A percentile compares a stretch with the other conserved stretches of the same genome.
These are phyloP conservation scores for Dynastes tityus DNA, from an alignment of 2,888 invertebrate species.

Conservation along the genomic window DNA sequence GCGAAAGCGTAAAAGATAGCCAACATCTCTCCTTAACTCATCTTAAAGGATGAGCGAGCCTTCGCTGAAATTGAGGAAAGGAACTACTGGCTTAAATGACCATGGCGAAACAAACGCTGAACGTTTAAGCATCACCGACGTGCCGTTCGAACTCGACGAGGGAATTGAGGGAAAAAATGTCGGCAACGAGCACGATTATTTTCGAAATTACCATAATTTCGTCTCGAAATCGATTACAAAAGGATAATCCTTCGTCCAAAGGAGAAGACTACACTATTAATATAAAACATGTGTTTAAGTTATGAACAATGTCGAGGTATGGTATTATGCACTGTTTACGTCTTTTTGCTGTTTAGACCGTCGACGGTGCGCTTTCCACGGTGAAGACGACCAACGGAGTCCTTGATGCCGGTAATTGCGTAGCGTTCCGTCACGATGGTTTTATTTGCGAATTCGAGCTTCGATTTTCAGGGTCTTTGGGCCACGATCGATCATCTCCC, in stretches of 20 bases:
- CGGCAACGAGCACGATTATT: conserved; percentile 66
- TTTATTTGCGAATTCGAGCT: conserved; percentile 51
- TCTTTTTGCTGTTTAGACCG: conserved; percentile 58
- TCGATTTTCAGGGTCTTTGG: conserved; percentile 30
- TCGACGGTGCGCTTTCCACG: conserved; percentile 52
- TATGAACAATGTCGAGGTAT: conserved; percentile 62
- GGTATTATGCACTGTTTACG: conserved; percentile 63
- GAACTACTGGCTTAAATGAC: conserved; percentile 19
- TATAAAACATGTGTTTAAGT: conserved; percentile 66
- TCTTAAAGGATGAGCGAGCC: neutral
- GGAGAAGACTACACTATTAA: conserved; percentile 64
- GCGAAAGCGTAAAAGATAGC: neutral
- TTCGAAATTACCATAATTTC: conserved; percentile 69
- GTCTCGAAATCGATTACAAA: conserved; percentile 68
- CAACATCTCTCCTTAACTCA: too few species aligned
- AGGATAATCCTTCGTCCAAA: conserved; percentile 64
- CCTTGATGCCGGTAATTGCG: conserved; percentile 57
- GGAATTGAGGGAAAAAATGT: conserved; percentile 33
- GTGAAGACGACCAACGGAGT: conserved; percentile 4
- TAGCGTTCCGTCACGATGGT: conserved; percentile 59
- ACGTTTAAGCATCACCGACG: too few species aligned
- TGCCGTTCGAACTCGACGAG: neutral
- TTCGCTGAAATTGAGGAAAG: neutral
- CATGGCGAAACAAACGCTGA: neutral
- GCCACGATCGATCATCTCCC: neutral